Conservation (phyloP, 2,888 invertebrate genomes). For the Phymatocera aterrima region DNA sequence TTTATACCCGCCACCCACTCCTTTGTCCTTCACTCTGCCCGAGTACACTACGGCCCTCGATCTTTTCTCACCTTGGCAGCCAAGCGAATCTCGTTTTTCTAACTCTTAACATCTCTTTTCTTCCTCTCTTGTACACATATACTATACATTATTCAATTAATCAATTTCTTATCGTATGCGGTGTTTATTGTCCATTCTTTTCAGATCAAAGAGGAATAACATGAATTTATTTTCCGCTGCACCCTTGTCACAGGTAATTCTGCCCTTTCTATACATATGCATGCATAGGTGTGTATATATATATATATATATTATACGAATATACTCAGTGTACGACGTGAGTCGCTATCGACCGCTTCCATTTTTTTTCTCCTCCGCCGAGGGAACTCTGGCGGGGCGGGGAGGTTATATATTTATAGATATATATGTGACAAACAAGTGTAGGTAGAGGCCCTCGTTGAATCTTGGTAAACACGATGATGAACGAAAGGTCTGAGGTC, state of each 20-base stretch:
- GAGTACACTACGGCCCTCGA: background rate
- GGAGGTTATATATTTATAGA: background rate
- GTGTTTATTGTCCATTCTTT: no score
- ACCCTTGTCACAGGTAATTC: no score
- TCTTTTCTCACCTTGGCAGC: slow-evolving; percentile 20
- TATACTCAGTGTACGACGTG: no score
- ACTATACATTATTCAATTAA: background rate
- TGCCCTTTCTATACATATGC: no score
- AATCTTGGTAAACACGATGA: slow-evolving; percentile 11
- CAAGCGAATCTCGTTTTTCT: background rate
- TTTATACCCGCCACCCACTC: background rate
- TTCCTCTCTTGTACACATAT: background rate
- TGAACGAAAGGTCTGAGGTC: background rate
- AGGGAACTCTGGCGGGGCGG: background rate
- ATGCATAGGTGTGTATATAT: background rate
- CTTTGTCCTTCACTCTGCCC: background rate
- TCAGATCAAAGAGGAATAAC: no score
- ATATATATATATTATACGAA: background rate
- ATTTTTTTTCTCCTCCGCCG: background rate
- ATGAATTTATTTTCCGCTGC: no score
- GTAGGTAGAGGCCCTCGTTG: background rate
- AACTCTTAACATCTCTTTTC: background rate
- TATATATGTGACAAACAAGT: background rate
- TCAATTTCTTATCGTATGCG: no score
- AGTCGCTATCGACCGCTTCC: background rate